A percentile compares a stretch with the other conserved stretches of the same genome.
Conservation (phyloP, 2,113 vertebrate genomes). For the Clarias gariepinus region DNA sequence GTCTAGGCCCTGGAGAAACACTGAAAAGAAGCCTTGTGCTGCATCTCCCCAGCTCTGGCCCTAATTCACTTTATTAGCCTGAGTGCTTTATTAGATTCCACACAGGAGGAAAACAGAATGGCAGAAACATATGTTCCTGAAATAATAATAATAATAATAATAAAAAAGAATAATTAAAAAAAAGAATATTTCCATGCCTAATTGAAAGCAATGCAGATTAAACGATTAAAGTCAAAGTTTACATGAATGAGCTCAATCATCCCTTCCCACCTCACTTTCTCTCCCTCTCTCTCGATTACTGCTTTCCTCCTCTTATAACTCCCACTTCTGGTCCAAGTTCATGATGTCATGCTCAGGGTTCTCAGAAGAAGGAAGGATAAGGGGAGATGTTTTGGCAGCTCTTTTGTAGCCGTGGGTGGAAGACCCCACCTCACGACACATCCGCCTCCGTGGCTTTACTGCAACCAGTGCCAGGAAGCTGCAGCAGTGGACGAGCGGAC, state of each 20-base stretch:
- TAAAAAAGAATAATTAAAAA: too few species aligned
- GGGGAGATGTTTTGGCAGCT: slow-evolving; percentile 39
- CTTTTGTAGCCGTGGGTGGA: slow-evolving; percentile 30
- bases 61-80: slow-evolving; percentile 58
- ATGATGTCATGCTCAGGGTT: slow-evolving; percentile 48
- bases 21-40: slow-evolving; percentile 49
- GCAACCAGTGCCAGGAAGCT: slow-evolving; percentile 65
- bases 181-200: slow-evolving; percentile 36
- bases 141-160: slow-evolving; percentile 48
- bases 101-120: slow-evolving; percentile 21
- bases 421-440: slow-evolving; percentile 58
- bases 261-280: neutral
- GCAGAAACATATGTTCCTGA: slow-evolving; percentile 42
- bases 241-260: neutral
- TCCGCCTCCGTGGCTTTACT: slow-evolving; percentile 66
- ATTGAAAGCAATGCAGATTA: slow-evolving; percentile 8
- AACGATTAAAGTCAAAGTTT: slow-evolving; percentile 39
- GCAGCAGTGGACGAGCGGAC: slow-evolving; percentile 60
- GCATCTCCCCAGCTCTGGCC: slow-evolving; percentile 35
- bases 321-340: slow-evolving; percentile 47
- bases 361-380: slow-evolving; percentile 48
- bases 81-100: slow-evolving; percentile 60
- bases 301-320: slow-evolving; percentile 49
- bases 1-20: slow-evolving; percentile 19
- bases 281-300: slow-evolving; percentile 24